phyloP scores from a whole-genome alignment of 2,888 invertebrate species.

The Ganaspis brasiliensis region DNA sequence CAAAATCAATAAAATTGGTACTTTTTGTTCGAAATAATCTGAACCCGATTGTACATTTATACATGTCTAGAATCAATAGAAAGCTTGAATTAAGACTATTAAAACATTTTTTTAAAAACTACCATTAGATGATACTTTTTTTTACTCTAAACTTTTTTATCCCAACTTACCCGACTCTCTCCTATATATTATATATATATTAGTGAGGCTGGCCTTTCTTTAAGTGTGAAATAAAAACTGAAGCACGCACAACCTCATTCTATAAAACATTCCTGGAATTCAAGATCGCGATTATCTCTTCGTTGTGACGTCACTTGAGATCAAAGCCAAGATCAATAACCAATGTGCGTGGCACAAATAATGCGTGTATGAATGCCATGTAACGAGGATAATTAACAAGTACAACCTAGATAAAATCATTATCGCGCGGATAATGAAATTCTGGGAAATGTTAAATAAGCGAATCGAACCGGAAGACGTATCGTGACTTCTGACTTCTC shows the following conservation, averaged over 20 bases:
- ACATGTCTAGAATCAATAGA: no score
- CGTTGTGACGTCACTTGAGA: slow-evolving; percentile 7
- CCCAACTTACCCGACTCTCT: no score
- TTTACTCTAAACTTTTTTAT: no score
- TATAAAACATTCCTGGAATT: slow-evolving; percentile 29
- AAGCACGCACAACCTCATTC: slow-evolving; percentile 33
- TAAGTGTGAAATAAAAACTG: slow-evolving; percentile 29
- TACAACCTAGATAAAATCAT: not conserved
- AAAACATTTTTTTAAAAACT: no score
- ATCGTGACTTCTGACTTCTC: slow-evolving; percentile 59
- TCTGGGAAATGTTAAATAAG: not conserved
- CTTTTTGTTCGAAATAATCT: no score
- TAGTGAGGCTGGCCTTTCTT: slow-evolving; percentile 1
- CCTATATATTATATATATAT: no score
- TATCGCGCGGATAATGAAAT: not conserved
- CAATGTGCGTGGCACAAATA: slow-evolving; percentile 5
- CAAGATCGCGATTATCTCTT: slow-evolving; percentile 23
- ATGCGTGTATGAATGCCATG: not conserved
- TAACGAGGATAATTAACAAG: not conserved
- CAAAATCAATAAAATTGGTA: no score
- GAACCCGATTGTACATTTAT: no score
- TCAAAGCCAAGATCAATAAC: slow-evolving; percentile 32
- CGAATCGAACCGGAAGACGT: slow-evolving; percentile 54
- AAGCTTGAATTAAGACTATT: no score
- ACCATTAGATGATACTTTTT: no score